Percentiles rank a stretch among this genome's conserved stretches.
Conservation (phyloP, 2,797 vertebrate genomes). For the Erethizon dorsatum region DNA sequence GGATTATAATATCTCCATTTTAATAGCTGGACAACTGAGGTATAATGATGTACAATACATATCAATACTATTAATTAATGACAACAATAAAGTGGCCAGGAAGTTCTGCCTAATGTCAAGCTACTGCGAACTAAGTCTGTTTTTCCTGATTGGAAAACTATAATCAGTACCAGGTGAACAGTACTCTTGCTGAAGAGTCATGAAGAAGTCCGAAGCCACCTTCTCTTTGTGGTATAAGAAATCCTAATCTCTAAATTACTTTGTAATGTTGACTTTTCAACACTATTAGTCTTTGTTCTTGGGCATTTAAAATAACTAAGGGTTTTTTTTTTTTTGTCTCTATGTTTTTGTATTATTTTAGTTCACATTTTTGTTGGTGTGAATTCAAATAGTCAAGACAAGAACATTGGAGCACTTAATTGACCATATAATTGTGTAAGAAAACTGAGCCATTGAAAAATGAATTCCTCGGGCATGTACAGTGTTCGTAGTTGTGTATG, state of each 20-base stretch:
- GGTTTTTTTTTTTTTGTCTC: neutral
- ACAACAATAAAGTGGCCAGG: neutral
- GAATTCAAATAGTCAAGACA: neutral
- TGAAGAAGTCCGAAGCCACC: neutral
- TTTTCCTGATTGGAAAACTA: neutral
- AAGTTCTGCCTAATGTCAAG: slow-evolving; percentile 6
- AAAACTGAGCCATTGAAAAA: slow-evolving; percentile 1
- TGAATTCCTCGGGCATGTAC: neutral
- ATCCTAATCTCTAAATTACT: neutral
- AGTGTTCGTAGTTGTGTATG: neutral
- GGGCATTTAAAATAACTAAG: neutral
- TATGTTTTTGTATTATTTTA: slow-evolving; percentile 8
- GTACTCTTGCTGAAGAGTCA: neutral
- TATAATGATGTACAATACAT: neutral
- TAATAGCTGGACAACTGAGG: neutral
- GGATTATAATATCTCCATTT: neutral
- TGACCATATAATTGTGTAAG: neutral
- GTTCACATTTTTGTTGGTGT: neutral
- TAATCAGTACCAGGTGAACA: neutral
- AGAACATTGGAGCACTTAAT: neutral
- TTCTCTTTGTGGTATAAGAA: neutral
- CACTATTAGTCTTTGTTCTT: slow-evolving; percentile 3
- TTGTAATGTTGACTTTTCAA: slow-evolving; percentile 41
- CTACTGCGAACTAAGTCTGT: neutral
- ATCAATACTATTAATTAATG: neutral